phyloP scores from a whole-genome alignment of 1,140 invertebrate genomes.

The Metopolophium dirhodum region DNA sequence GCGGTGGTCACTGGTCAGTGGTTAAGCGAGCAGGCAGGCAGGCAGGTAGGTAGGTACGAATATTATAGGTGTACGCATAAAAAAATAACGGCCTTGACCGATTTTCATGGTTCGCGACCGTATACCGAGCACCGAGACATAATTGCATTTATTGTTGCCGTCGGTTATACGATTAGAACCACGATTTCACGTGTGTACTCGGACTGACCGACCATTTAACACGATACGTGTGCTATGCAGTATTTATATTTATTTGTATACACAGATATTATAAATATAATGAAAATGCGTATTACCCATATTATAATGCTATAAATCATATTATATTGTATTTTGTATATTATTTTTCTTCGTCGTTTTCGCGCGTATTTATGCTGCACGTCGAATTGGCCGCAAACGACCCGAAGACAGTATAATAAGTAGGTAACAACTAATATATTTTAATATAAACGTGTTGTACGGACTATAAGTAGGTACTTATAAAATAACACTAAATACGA shows the following conservation, averaged over 20 bases:
- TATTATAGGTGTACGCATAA: neutral
- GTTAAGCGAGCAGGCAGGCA: neutral
- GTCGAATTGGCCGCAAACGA: neutral
- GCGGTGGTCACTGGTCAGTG: neutral
- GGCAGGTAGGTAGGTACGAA: neutral
- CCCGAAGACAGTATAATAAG: neutral
- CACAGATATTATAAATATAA: neutral
- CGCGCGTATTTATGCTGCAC: neutral
- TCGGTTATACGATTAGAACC: constrained; percentile 23
- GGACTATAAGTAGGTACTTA: neutral
- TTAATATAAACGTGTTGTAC: neutral
- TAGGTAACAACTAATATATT: no score
- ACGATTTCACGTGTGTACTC: constrained; percentile 33
- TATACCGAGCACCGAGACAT: constrained; percentile 22
- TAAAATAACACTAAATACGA: neutral
- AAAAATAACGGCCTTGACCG: constrained; percentile 34
- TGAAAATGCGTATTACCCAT: neutral
- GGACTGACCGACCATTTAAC: constrained; percentile 23
- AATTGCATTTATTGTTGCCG: constrained; percentile 31
- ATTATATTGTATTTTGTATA: constrained; percentile 1
- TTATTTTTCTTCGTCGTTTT: neutral
- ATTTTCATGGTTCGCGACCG: constrained; percentile 32
- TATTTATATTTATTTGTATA: neutral
- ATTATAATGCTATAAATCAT: neutral
- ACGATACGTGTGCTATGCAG: neutral